Conservation (phyloP, 2,797 vertebrate species). For the Poecile montanus region DNA sequence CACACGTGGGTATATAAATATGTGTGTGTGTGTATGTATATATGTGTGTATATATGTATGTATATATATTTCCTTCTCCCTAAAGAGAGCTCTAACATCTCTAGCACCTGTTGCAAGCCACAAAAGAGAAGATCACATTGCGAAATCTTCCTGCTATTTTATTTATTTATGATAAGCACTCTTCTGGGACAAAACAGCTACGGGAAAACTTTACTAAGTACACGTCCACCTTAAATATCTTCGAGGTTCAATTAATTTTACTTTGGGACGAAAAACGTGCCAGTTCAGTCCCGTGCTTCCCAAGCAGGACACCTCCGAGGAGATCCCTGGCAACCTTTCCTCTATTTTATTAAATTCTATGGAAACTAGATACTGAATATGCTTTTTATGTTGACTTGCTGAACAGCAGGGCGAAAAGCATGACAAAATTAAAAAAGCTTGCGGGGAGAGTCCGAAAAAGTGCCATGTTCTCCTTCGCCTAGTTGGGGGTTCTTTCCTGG, state of each 20-base stretch:
- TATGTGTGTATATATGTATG: accelerated
- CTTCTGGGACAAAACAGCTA: neutral
- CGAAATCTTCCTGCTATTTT: accelerated
- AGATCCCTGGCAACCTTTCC: neutral
- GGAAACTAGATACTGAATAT: neutral
- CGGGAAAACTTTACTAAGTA: neutral
- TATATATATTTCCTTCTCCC: neutral
- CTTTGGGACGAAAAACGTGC: accelerated
- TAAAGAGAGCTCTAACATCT: conserved; percentile 12
- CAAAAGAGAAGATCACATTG: neutral
- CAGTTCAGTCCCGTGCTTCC: neutral
- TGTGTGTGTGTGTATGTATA: neutral
- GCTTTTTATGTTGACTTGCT: neutral
- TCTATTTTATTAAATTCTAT: neutral
- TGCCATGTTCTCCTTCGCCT: accelerated
- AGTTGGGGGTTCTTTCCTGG: accelerated
- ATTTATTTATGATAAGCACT: neutral
- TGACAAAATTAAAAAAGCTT: neutral
- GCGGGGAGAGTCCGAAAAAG: neutral
- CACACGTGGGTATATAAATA: accelerated
- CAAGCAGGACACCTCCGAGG: neutral
- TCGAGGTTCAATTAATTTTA: neutral
- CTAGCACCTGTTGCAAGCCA: conserved; percentile 37
- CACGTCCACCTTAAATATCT: neutral
- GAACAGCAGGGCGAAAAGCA: neutral